These are phyloP conservation scores for Acleris emargana DNA, from an alignment of 2,888 invertebrate species.

Conservation along the genomic window DNA sequence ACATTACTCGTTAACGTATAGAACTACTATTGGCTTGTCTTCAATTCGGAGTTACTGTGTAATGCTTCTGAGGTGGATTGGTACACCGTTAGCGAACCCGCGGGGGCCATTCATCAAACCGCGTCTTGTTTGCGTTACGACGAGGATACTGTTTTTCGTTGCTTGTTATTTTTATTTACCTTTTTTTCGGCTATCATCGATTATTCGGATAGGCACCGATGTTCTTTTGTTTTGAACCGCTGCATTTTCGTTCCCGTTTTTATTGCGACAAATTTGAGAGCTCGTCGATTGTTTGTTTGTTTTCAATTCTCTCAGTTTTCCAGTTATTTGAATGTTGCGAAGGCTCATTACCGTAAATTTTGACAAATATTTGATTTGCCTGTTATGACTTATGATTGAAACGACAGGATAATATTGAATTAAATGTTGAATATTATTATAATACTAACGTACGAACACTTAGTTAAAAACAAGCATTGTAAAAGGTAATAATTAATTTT, in stretches of 20 bases:
- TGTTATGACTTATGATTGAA: background rate
- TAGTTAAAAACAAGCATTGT: too few relatives aligned
- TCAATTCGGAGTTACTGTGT: too few relatives aligned
- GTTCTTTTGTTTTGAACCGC: background rate
- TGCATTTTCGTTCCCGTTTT: too few relatives aligned
- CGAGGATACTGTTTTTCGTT: slow-evolving; percentile 62
- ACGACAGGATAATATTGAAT: too few relatives aligned
- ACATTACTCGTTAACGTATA: too few relatives aligned
- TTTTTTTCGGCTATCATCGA: slow-evolving; percentile 32
- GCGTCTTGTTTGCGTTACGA: slow-evolving; percentile 62
- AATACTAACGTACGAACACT: too few relatives aligned
- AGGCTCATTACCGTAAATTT: background rate
- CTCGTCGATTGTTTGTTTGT: background rate
- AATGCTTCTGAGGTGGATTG: slow-evolving; percentile 33
- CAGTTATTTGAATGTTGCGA: too few relatives aligned
- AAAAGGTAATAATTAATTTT: too few relatives aligned
- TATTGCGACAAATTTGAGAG: too few relatives aligned
- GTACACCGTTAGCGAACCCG: slow-evolving; percentile 52
- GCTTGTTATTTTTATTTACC: slow-evolving; percentile 44
- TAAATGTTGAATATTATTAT: too few relatives aligned
- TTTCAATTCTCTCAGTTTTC: too few relatives aligned
- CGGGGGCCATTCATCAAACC: slow-evolving; percentile 66
- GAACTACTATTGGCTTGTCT: too few relatives aligned
- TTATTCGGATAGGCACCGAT: slow-evolving; percentile 6
- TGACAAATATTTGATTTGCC: background rate